phyloP scores from a whole-genome alignment of 2,797 vertebrate species.

The Halcyon badia region DNA sequence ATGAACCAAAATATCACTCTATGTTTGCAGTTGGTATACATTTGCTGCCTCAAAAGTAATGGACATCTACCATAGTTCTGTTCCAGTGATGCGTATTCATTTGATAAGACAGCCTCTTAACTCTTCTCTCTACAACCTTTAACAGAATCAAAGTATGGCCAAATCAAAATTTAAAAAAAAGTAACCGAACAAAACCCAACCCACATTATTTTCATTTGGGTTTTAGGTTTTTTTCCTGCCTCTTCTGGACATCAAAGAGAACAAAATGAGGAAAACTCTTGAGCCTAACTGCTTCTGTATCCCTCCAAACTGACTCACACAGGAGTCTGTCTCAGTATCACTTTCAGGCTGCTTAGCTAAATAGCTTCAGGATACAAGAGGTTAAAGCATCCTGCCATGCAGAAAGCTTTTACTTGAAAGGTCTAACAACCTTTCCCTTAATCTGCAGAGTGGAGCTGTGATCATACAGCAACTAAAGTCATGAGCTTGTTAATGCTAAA shows the following conservation, averaged over 20 bases:
- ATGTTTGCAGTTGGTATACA: not conserved
- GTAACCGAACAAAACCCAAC: not conserved
- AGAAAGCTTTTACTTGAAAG: slow-evolving; percentile 15
- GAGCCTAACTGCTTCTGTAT: not conserved
- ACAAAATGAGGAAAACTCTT: not conserved
- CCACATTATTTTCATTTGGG: not conserved
- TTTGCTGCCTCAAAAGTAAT: not conserved
- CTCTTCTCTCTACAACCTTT: not conserved
- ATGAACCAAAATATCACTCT: not conserved
- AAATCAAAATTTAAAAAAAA: not conserved
- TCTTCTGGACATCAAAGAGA: slow-evolving; percentile 13
- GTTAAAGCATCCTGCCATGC: slow-evolving; percentile 41
- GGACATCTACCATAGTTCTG: not conserved
- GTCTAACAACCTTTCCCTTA: slow-evolving; percentile 24
- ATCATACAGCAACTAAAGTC: slow-evolving; percentile 10
- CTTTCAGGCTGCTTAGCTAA: not conserved
- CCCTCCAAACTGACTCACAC: not conserved
- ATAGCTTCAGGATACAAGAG: slow-evolving; percentile 25
- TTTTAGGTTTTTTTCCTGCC: not conserved
- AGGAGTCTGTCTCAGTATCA: not conserved
- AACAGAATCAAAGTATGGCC: not conserved
- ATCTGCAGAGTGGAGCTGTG: not conserved
- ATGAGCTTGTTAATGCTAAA: slow-evolving; percentile 40
- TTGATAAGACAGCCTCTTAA: not conserved
- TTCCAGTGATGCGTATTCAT: not conserved